Evolutionary conservation across 2,888 invertebrate species (phyloP), one percentile per base, ranked within the genome.

Genomic region (Tupiocoris notatus): DNA sequence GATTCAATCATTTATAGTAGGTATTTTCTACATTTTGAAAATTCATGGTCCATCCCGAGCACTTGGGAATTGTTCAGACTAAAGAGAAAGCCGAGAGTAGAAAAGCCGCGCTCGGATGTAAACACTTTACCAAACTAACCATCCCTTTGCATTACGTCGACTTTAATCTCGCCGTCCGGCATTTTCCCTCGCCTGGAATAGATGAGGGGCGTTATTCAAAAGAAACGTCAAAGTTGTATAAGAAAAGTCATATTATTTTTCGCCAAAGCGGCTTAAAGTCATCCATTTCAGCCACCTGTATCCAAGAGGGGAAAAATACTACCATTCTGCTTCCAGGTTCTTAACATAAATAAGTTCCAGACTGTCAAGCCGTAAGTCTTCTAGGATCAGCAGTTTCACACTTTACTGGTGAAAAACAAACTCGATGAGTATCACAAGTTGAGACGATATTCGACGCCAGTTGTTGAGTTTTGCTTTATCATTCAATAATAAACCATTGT

Each of bases 201-300:
- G 22, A 1, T 12, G 62, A 16, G 64, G 25, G 9, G 16, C 22
- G 64, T n/a, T n/a, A 39, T 3, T 39, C 39, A 12, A 39, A 12
- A 39, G 39, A 12, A 39, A 39, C 12, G 39, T 39, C 39, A 39
- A 39, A 39, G 39, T 39, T 7, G 39, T 70, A 70, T 70, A 70
- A 70, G 70, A 73, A 73, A 73, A 73, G 62, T 62, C 73, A 73
- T 73, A 73, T 73, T 73, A 73, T 73, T 73, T 73, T 73, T 54
- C 73, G 39, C 61, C 73, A 61, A 73, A 73, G 56, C 73, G 61
- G 73, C 73, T 73, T 62, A 63, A 62, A 73, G 73, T 62, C 73
- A 73, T 73, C 62, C 62, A 22, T 73, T 73, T 39, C n/a, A 73
- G 73, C 73, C 23, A 21, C 73, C 39, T 73, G 61, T 62, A 73